A percentile compares a stretch with the other conserved stretches of the same genome.
These are phyloP conservation scores for Saguinus imperator DNA, from an alignment of 2,113 vertebrate species.

Conservation along the genomic window DNA sequence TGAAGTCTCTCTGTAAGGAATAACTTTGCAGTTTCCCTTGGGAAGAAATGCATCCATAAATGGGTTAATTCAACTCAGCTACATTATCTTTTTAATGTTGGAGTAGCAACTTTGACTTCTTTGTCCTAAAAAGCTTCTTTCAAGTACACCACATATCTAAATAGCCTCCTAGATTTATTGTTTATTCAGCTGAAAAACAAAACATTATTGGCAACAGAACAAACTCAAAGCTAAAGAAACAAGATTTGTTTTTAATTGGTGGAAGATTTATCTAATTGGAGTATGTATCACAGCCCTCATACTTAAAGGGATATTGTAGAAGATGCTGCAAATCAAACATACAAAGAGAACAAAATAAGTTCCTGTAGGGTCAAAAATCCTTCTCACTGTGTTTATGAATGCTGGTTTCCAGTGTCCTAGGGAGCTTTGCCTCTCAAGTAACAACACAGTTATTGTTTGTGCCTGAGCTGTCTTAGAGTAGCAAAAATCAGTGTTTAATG, in stretches of 20 bases:
- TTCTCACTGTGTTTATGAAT: neutral
- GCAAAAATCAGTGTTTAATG: neutral
- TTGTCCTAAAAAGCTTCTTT: slow-evolving; percentile 49
- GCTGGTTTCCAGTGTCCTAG: neutral
- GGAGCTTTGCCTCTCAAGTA: neutral
- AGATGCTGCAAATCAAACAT: neutral
- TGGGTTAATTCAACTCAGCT: slow-evolving; percentile 17
- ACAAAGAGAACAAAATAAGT: neutral
- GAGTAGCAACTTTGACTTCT: slow-evolving; percentile 29
- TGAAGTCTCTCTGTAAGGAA: neutral
- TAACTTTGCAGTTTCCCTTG: slow-evolving; percentile 26
- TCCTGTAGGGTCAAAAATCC: neutral
- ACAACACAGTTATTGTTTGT: neutral
- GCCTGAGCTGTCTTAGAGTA: neutral
- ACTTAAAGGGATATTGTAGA: neutral
- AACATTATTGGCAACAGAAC: slow-evolving; percentile 35
- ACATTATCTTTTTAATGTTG: slow-evolving; percentile 37
- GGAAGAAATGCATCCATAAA: slow-evolving; percentile 18
- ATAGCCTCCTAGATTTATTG: slow-evolving; percentile 28
- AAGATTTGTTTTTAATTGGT: neutral
- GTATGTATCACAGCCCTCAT: neutral
- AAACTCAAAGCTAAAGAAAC: slow-evolving; percentile 29
- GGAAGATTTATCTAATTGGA: neutral
- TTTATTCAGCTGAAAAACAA: slow-evolving; percentile 61
- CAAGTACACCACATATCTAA: neutral